phyloP scores from a whole-genome alignment of 2,797 vertebrate genomes.

The Antrozous pallidus region DNA sequence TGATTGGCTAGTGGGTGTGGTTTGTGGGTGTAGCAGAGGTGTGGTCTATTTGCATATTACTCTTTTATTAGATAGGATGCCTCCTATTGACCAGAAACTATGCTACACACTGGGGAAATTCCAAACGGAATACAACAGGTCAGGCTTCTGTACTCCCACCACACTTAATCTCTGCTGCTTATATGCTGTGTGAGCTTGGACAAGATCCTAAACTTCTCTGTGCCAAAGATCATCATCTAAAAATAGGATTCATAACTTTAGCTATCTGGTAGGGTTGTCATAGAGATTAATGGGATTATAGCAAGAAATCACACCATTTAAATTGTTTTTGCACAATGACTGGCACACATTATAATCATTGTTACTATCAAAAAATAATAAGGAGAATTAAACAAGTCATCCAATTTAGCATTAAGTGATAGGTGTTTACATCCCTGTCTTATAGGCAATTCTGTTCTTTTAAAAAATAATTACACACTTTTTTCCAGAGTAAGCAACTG shows the following conservation, averaged over 20 bases:
- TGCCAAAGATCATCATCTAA: neutral
- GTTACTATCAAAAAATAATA: neutral
- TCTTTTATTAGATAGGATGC: too few species aligned
- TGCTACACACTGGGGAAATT: neutral
- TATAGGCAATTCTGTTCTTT: neutral
- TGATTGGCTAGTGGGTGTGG: too few species aligned
- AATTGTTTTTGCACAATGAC: neutral
- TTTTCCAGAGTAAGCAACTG: neutral
- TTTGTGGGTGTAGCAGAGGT: too few species aligned
- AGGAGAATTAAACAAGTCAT: neutral
- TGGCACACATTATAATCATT: neutral
- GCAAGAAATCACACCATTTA: neutral
- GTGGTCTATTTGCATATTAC: too few species aligned
- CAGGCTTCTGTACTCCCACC: neutral
- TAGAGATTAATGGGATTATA: neutral
- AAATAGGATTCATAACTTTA: neutral
- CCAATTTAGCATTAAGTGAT: neutral
- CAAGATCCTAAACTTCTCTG: neutral
- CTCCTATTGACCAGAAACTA: neutral
- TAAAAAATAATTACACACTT: neutral
- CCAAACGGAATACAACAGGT: neutral
- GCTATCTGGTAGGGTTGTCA: too few species aligned
- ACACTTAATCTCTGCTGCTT: neutral
- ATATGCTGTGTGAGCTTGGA: neutral
- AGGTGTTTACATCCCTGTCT: neutral